phyloP scores from a whole-genome alignment of 2,888 invertebrate species.

The Apotomis turbidana region DNA sequence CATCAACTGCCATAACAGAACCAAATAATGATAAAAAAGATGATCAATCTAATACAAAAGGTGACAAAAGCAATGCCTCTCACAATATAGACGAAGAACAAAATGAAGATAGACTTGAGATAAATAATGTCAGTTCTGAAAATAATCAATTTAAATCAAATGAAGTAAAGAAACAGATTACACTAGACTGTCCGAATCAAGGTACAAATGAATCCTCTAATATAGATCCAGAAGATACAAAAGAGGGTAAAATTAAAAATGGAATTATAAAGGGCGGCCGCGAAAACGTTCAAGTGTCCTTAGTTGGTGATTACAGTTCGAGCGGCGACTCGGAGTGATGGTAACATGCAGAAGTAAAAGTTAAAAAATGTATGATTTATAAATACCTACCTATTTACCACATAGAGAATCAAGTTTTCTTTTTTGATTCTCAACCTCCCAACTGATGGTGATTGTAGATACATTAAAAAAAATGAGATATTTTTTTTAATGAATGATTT shows the following conservation, averaged over 20 bases:
- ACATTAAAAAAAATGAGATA: no score
- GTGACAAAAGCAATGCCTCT: slow-evolving; percentile 19
- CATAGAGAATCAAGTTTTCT: no score
- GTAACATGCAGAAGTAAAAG: neutral
- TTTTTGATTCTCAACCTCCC: no score
- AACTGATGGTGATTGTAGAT: no score
- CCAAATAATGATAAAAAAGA: slow-evolving; percentile 24
- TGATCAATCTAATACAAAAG: neutral
- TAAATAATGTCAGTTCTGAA: neutral
- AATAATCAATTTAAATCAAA: slow-evolving; percentile 2
- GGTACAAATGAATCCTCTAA: neutral
- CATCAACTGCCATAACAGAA: neutral
- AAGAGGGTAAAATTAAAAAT: slow-evolving; percentile 23
- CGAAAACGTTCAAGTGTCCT: slow-evolving; percentile 50
- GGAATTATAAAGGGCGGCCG: slow-evolving; percentile 19
- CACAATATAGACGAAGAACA: slow-evolving; percentile 4
- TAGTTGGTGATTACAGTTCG: slow-evolving; percentile 72
- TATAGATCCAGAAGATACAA: neutral
- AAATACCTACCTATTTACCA: no score
- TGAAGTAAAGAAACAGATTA: slow-evolving; percentile 12
- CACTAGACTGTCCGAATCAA: neutral
- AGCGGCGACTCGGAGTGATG: slow-evolving; percentile 58
- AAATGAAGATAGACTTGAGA: neutral
- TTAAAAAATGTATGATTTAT: no score
- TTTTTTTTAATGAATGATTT: no score